Conservation (phyloP, 2,888 invertebrate species). For the Eilema sororculum region DNA sequence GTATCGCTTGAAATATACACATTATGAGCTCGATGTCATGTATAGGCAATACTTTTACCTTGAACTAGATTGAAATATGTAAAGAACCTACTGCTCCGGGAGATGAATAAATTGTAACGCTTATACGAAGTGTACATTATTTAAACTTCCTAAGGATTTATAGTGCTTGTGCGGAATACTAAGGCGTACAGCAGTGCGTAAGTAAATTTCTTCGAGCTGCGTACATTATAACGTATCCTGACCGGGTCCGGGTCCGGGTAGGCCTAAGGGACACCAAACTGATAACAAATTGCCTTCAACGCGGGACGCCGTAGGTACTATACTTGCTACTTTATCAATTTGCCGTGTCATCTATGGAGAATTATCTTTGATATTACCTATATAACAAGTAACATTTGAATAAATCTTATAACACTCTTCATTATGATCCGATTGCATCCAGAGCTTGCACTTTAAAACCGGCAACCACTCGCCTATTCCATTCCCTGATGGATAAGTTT, state of each 20-base stretch:
- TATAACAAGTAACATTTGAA: no score
- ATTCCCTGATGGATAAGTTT: no score
- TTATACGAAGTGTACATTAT: not conserved
- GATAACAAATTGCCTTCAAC: not conserved
- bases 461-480: no score
- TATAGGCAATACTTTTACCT: not conserved
- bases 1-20: not conserved
- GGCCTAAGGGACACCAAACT: slow-evolving; percentile 4
- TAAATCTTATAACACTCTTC: no score
- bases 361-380: no score
- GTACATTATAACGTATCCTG: not conserved
- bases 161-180: not conserved
- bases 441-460: no score
- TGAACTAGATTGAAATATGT: not conserved
- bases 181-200: not conserved
- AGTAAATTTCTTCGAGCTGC: not conserved
- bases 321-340: not conserved
- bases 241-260: not conserved
- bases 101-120: not conserved
- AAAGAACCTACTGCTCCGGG: not conserved
- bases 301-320: not conserved
- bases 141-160: not conserved
- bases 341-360: not conserved
- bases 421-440: no score
- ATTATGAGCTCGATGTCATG: not conserved